Evolutionary conservation across 2,888 invertebrate species (phyloP), one percentile per base, ranked within the genome.

Genomic region (Dione juno): DNA sequence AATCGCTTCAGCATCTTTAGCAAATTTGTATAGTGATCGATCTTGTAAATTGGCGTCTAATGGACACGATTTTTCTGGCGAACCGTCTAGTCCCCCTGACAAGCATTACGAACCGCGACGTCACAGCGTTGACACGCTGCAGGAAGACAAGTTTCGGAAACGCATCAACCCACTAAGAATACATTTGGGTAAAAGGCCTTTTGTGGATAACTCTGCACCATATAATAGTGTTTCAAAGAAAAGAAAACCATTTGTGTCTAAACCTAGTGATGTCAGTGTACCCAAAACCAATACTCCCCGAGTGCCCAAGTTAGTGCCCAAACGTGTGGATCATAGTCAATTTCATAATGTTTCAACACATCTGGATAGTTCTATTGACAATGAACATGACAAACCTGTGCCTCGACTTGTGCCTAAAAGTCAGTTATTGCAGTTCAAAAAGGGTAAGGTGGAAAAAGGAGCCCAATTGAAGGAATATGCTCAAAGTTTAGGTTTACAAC

Each of bases 401-500:
- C 92, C 93, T 48, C 81, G 91, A 71, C 91, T 93, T 75, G 90
- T 93, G 75, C 93, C 92, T 74, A 92, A 92, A 84, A 92, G 91
- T 77, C 92, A 92, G 80, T 77, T 92, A 76, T 77, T 84, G 76
- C 92, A 91, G 78, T 92, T 84, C 79, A 92, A 91, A 83, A 92
- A 89, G 78, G 85, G 88, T 82, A 93, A 92, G 80, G 77, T 83
- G 78, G 90, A 91, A 83, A 92, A 91, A 76, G 86, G 83, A 69
- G 66, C 90, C 72, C 89, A 89, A 79, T 79, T 90, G 77, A 91
- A 90, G 61, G 96, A 96, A 81, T 96, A 96, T 89, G 95, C 95
- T 63, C 96, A 96, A 81, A 96, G 95, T 84, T 88, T 96, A 77
- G 96, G 96, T 14, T 85, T 96, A 69, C 96, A 96, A 82, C 95